These are phyloP conservation scores for Scophthalmus maximus DNA, from an alignment of 2,113 vertebrate genomes.

Conservation along the genomic window DNA sequence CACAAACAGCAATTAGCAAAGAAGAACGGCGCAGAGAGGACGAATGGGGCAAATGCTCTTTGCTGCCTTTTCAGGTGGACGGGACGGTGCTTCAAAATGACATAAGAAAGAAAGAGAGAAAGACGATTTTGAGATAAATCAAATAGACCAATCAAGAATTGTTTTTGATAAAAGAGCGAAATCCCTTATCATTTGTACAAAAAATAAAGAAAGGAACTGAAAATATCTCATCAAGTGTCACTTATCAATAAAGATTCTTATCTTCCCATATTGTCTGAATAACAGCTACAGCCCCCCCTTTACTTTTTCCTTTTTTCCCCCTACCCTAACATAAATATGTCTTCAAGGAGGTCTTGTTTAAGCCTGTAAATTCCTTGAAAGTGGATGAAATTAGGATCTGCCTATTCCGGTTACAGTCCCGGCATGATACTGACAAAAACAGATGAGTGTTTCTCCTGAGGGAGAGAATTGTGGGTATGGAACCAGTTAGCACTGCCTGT, in stretches of 20 bases:
- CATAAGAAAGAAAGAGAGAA: conserved; percentile 6
- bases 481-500: conserved; percentile 77
- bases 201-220: too few species aligned
- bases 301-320: conserved; percentile 13
- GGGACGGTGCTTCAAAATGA: too few species aligned
- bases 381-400: conserved; percentile 73
- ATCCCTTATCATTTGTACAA: too few species aligned
- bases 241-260: too few species aligned
- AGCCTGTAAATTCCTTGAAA: conserved; percentile 76
- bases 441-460: conserved; percentile 78
- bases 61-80: conserved; percentile 25
- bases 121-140: too few species aligned
- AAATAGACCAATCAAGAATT: too few species aligned
- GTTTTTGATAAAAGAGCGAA: too few species aligned
- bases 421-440: conserved; percentile 74
- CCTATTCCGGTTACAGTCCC: conserved; percentile 69
- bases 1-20: conserved; percentile 78
- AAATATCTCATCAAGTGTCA: too few species aligned
- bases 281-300: too few species aligned
- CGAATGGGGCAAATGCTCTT: conserved; percentile 54
- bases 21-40: conserved; percentile 62
- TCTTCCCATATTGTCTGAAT: too few species aligned
- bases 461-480: conserved; percentile 72
- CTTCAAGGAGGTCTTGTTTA: conserved; percentile 74
- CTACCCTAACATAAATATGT: conserved; percentile 55